Evolutionary conservation across 2,888 invertebrate species (phyloP).

Genomic region (Sceliomorpha sp.): DNA sequence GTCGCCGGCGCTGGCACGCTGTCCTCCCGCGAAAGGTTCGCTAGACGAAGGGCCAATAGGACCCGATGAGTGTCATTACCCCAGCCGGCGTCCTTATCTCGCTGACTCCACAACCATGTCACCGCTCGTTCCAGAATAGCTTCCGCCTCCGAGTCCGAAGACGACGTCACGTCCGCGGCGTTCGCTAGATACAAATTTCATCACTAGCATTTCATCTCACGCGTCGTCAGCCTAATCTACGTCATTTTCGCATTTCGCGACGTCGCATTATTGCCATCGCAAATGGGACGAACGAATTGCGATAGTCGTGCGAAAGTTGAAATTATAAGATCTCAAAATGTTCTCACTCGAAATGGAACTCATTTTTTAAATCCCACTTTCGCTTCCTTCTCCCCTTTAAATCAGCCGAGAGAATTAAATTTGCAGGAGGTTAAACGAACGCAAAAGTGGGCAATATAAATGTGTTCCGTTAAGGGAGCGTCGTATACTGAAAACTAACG

Average conservation of each 20-base stretch:
- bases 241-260: background rate
- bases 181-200: constrained; percentile 15
- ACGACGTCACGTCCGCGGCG: constrained; percentile 30
- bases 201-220: background rate
- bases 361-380: no score
- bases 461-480: background rate
- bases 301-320: no score
- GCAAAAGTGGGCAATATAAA: background rate
- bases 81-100: constrained; percentile 90
- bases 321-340: no score
- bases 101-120: constrained; percentile 87
- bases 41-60: constrained; percentile 88
- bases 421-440: background rate
- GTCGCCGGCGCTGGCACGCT: constrained; percentile 83
- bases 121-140: constrained; percentile 86
- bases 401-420: background rate
- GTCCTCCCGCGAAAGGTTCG: constrained; percentile 83
- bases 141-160: constrained; percentile 72
- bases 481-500: background rate
- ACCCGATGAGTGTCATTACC: constrained; percentile 92
- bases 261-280: no score
- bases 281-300: no score
- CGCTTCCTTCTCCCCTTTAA: no score
- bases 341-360: background rate
- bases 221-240: background rate